Conservation (phyloP, 2,888 invertebrate species). For the Anarsia innoxiella region DNA sequence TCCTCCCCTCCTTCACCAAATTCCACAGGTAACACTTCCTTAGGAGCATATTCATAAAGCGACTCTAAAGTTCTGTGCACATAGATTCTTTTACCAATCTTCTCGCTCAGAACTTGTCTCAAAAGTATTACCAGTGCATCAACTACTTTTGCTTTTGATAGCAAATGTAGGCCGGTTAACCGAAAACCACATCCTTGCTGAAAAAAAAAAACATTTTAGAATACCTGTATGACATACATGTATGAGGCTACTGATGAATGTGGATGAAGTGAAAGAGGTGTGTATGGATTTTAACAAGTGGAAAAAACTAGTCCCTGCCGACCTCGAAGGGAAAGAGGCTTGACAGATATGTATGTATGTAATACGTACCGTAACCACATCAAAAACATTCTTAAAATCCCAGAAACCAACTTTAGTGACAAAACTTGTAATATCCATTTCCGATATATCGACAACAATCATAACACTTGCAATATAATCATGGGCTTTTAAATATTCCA, state of each 20-base stretch:
- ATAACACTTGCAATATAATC: neutral
- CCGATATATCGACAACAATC: neutral
- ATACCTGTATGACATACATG: too few relatives aligned
- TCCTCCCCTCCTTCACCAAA: conserved; percentile 31
- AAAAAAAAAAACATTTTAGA: too few relatives aligned
- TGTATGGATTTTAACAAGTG: too few relatives aligned
- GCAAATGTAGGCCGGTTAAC: conserved; percentile 47
- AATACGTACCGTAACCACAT: neutral
- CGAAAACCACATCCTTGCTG: conserved; percentile 46
- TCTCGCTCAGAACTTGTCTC: conserved; percentile 37
- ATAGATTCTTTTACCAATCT: conserved; percentile 26
- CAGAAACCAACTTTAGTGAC: neutral
- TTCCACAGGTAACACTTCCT: conserved; percentile 34
- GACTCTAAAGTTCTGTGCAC: conserved; percentile 14
- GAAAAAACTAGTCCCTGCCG: too few relatives aligned
- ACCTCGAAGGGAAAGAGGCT: too few relatives aligned
- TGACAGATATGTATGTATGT: too few relatives aligned
- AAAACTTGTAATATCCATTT: neutral
- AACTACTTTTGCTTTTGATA: conserved; percentile 45
- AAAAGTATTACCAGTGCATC: conserved; percentile 41
- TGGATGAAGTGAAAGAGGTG: too few relatives aligned
- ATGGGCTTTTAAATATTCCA: neutral
- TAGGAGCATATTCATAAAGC: conserved; percentile 11
- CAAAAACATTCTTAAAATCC: neutral
- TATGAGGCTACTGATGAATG: too few relatives aligned